phyloP scores from a whole-genome alignment of 30 jellyfish, hydroid and myxozoan species.

The Cassiopea xamachana region DNA sequence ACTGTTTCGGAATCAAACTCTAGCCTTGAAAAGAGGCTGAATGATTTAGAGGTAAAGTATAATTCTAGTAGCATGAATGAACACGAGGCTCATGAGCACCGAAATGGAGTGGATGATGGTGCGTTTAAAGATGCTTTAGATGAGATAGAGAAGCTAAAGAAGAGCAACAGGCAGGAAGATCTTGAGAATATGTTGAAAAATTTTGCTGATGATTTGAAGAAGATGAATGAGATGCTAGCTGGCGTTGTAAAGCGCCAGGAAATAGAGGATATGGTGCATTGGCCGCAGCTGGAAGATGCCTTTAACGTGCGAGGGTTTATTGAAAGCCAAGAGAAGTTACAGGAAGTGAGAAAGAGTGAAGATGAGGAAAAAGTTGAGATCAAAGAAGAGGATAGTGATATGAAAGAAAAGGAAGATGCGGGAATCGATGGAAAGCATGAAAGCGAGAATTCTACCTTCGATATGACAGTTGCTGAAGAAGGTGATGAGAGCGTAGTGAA shows the following conservation, averaged over 20 bases:
- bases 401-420: neutral
- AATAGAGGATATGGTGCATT: constrained; percentile 38
- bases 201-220: neutral
- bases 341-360: neutral
- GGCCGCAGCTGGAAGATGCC: constrained; percentile 73
- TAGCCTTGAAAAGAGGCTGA: neutral
- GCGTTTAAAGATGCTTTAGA: constrained; percentile 13
- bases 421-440: neutral
- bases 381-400: neutral
- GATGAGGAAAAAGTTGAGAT: neutral
- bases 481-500: neutral
- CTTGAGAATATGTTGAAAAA: neutral
- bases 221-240: neutral
- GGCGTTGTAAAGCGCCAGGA: constrained; percentile 26
- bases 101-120: neutral
- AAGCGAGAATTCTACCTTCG: neutral
- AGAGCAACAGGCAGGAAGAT: neutral
- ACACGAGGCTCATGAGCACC: neutral
- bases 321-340: neutral
- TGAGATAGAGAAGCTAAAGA: neutral
- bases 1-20: neutral
- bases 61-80: neutral
- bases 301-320: constrained; percentile 23
- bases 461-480: neutral
- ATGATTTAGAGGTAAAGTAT: neutral